Evolutionary conservation across 92 coral and sea anemone genomes (phyloP), one percentile per base, ranked within the genome.

Genomic region (Phenganax subtilis): DNA sequence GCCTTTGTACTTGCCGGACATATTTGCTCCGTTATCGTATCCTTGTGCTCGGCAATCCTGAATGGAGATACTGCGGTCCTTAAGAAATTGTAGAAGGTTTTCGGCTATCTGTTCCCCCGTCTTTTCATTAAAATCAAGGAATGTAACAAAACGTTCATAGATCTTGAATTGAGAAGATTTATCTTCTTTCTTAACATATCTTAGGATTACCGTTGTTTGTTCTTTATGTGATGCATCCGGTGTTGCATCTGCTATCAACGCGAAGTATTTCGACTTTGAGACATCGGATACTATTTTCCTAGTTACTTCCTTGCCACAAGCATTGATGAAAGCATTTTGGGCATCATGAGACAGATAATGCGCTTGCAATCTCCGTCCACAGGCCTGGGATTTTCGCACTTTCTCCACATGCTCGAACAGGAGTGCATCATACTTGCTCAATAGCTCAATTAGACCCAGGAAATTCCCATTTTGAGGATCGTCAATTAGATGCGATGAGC

Each of bases 391-490:
- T 67, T 67, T 67, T 16, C 73, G 73, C 73, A 67, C 73, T 67
- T 67, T 67, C 25, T 67, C 73, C 73, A 67, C 73, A 67, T 67
- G 73, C 37, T 67, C 73, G 7, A 67, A 16, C 73, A 67, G 73
- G 73, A 67, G 73, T 28, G 73, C 73, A 67, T 67, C 73, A 67
- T 67, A 67, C 73, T 28, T 67, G 73, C 73, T 67, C 73, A 67
- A 67, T 67, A 67, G 73, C 73, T 67, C 73, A 16, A 67, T 67
- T 37, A 67, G 73, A 16, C 73, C 73, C 73, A 67, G 73, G 12
- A 67, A 67, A 28, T 67, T 67, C 9, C 73, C 73, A 67, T 67
- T 67, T 67, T 67, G 73, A 67, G 73, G 73, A 67, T 67, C 73
- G 73, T 67, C 73, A 67, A 67, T 67, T 67, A 67, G 73, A 28